These are phyloP conservation scores for Fissipunctia ypsillon DNA, from an alignment of 2,888 invertebrate genomes.

Conservation along the genomic window DNA sequence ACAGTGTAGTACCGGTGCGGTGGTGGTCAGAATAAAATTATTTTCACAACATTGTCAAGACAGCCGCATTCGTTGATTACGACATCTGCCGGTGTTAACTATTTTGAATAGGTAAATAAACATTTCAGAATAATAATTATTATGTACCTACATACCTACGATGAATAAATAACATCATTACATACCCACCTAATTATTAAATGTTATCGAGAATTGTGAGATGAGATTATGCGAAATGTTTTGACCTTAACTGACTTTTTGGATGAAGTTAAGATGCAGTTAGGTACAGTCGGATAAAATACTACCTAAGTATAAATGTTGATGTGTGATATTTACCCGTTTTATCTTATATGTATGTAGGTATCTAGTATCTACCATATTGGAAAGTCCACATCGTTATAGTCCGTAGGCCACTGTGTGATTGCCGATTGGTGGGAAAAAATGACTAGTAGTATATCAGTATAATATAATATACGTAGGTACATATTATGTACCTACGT, in stretches of 20 bases:
- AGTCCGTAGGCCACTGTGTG: background rate
- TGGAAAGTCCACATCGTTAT: background rate
- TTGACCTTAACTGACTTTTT: background rate
- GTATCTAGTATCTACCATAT: too few species aligned
- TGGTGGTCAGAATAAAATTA: constrained; percentile 54
- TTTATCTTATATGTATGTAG: too few species aligned
- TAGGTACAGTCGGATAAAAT: background rate
- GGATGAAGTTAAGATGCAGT: background rate
- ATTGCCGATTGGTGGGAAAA: background rate
- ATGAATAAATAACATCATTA: background rate
- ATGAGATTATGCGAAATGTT: background rate
- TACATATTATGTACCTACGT: too few species aligned
- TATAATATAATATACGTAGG: too few species aligned
- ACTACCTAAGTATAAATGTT: too few species aligned
- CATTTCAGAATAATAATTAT: background rate
- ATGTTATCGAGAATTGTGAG: background rate
- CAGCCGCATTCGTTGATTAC: constrained; percentile 20
- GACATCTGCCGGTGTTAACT: background rate
- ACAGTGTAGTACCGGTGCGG: constrained; percentile 35
- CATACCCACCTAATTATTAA: background rate
- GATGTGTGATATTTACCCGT: background rate
- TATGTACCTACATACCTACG: background rate
- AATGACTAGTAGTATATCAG: background rate
- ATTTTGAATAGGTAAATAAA: constrained; percentile 13
- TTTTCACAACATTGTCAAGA: constrained; percentile 33